Conservation (phyloP, 2,113 vertebrate species). For the Argyrosomus japonicus region DNA sequence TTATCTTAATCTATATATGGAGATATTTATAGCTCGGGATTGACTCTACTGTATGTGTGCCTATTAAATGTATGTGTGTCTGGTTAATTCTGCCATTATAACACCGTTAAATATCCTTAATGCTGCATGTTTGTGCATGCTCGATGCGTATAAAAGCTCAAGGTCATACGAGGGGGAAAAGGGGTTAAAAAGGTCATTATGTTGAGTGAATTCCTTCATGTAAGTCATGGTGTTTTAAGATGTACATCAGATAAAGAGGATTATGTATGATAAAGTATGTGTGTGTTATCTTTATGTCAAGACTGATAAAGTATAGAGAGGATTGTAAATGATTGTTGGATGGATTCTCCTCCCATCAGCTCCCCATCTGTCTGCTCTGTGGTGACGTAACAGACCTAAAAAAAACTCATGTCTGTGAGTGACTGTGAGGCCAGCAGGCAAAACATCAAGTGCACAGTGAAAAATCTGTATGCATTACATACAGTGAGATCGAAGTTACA, state of each 20-base stretch:
- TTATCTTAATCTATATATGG: conserved; percentile 58
- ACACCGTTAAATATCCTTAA: neutral
- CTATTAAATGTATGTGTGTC: neutral
- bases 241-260: conserved; percentile 29
- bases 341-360: conserved; percentile 14
- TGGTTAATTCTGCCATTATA: neutral
- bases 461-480: neutral
- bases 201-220: neutral
- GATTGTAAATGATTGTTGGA: conserved; percentile 34
- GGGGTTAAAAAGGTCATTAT: conserved; percentile 2
- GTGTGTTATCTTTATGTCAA: conserved; percentile 7
- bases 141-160: neutral
- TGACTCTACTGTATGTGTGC: neutral
- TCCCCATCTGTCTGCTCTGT: conserved; percentile 54
- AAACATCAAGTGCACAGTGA: neutral
- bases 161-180: neutral
- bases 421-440: conserved; percentile 3
- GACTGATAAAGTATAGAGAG: conserved; percentile 8
- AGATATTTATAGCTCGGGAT: conserved; percentile 45
- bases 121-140: neutral
- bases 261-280: neutral
- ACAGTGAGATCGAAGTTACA: neutral
- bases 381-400: conserved; percentile 29
- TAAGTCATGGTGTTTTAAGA: neutral
- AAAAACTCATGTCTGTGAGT: neutral